Evolutionary conservation across 1,140 invertebrate species (phyloP).

Genomic region (Phymorhynchus buccinoides): DNA sequence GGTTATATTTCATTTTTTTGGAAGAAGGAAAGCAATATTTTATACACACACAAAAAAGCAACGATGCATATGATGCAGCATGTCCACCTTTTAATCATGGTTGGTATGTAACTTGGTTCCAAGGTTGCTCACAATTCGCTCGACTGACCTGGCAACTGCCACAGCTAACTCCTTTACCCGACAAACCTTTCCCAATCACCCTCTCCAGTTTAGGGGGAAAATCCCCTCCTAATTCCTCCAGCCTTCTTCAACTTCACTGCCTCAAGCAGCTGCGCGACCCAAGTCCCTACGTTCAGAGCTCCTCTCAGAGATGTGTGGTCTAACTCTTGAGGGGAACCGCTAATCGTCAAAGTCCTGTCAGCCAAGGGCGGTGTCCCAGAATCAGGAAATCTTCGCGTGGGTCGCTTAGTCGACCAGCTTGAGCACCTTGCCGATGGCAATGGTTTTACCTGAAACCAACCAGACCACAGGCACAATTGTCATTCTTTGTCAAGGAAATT

Average conservation of each 20-base stretch:
- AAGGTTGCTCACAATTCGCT: slow-evolving; percentile 5
- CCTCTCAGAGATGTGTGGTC: neutral
- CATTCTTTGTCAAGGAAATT: too few species aligned
- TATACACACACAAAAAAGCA: neutral
- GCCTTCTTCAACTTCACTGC: neutral
- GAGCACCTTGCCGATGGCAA: slow-evolving; percentile 98
- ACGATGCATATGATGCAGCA: neutral
- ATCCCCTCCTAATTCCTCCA: neutral
- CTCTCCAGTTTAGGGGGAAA: neutral
- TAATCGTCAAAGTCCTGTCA: neutral
- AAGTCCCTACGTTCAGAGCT: neutral
- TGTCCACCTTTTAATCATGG: neutral
- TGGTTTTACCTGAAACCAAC: slow-evolving; percentile 80
- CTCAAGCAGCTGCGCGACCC: neutral
- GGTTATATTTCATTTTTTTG: neutral
- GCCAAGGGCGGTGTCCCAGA: slow-evolving; percentile 15
- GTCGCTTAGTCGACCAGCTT: slow-evolving; percentile 92
- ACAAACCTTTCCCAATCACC: neutral
- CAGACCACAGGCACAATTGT: too few species aligned
- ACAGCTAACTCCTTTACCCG: neutral
- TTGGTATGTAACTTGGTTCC: slow-evolving; percentile 20
- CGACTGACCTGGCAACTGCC: neutral
- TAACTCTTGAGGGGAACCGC: neutral
- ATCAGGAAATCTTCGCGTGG: neutral
- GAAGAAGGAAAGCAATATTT: neutral